Percentiles rank a stretch among this genome's conserved stretches.
Conservation (phyloP, 2,888 invertebrate genomes). For the Synanthedon vespiformis region DNA sequence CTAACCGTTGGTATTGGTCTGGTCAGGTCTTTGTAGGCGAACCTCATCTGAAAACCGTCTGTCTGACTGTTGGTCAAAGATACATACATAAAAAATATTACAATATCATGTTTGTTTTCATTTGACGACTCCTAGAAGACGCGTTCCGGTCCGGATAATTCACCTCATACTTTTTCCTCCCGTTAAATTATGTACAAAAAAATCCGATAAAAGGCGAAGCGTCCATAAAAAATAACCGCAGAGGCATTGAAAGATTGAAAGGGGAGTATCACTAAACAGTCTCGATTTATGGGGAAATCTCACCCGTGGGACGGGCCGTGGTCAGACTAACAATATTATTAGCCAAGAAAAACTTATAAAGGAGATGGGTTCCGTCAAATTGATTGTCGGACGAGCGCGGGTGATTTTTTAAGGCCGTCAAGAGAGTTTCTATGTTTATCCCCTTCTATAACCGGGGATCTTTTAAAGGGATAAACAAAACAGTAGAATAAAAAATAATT, state of each 20-base stretch:
- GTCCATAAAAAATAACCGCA: constrained; percentile 47
- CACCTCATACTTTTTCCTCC: not conserved
- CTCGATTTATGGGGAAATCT: constrained; percentile 65
- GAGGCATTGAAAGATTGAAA: constrained; percentile 67
- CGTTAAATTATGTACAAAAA: not conserved
- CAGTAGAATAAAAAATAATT: too few relatives aligned
- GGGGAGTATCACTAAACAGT: constrained; percentile 63
- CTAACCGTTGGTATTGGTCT: too few relatives aligned
- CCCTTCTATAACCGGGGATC: too few relatives aligned
- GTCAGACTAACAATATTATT: constrained; percentile 67
- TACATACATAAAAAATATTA: too few relatives aligned
- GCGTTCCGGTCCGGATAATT: too few relatives aligned
- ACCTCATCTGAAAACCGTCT: too few relatives aligned
- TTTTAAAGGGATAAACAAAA: too few relatives aligned
- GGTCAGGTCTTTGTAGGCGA: too few relatives aligned
- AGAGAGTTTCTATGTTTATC: not conserved
- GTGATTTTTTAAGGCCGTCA: not conserved
- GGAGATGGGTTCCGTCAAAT: constrained; percentile 2
- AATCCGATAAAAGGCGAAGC: not conserved
- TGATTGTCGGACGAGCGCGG: constrained; percentile 2
- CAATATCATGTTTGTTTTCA: too few relatives aligned
- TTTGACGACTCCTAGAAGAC: too few relatives aligned
- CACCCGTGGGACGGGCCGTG: constrained; percentile 56
- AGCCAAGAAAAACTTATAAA: constrained; percentile 54
- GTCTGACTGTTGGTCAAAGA: too few relatives aligned